Evolutionary conservation across 2,888 invertebrate genomes (phyloP).

Genomic region (Athalia circularis): DNA sequence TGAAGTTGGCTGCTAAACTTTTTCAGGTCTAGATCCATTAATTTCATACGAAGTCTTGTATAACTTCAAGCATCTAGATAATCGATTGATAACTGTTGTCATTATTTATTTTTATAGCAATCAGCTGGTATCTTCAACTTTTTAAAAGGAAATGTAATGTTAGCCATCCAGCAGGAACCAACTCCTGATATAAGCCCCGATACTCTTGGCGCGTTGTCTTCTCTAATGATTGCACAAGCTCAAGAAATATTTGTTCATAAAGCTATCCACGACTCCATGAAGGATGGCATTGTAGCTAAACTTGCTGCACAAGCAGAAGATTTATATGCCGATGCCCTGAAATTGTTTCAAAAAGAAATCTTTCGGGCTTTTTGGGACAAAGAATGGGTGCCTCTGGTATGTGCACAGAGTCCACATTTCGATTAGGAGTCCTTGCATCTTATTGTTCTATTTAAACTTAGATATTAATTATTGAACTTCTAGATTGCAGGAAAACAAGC

Average conservation of each 20-base stretch:
- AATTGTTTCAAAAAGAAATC: constrained; percentile 89
- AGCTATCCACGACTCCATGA: constrained; percentile 95
- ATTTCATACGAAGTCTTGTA: not conserved
- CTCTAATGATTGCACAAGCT: constrained; percentile 97
- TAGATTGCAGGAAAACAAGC: constrained; percentile 91
- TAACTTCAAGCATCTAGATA: not conserved
- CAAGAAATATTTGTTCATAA: constrained; percentile 98
- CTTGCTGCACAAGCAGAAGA: constrained; percentile 95
- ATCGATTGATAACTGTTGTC: not conserved
- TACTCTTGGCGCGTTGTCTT: constrained; percentile 88
- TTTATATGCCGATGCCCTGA: constrained; percentile 92
- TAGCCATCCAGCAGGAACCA: constrained; percentile 93
- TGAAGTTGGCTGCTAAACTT: constrained; percentile 93
- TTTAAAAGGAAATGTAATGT: constrained; percentile 87
- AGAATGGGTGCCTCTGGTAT: constrained; percentile 87
- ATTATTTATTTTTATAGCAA: constrained; percentile 78
- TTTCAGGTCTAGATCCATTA: constrained; percentile 81
- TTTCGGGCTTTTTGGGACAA: constrained; percentile 92
- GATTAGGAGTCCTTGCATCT: not conserved
- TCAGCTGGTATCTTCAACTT: constrained; percentile 92
- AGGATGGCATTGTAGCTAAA: constrained; percentile 93
- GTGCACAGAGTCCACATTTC: constrained; percentile 50
- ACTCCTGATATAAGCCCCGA: constrained; percentile 97
- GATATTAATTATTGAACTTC: constrained; percentile 43
- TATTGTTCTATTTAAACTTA: not conserved